Conservation (phyloP, 2,797 vertebrate genomes). For the Lacerta viridis region DNA sequence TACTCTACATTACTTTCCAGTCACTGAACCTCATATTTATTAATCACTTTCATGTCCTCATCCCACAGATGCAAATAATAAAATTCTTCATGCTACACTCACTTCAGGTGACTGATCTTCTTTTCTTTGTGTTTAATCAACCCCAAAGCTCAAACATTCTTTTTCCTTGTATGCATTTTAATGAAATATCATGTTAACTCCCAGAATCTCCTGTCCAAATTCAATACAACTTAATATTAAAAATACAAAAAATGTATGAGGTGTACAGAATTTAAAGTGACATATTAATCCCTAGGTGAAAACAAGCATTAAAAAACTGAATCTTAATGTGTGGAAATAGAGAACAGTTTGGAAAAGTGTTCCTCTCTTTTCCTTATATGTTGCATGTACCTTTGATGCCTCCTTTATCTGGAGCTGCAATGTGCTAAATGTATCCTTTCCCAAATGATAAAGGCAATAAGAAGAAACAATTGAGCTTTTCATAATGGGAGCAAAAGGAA, state of each 20-base stretch:
- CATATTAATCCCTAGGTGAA: background rate
- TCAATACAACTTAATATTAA: background rate
- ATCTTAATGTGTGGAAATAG: background rate
- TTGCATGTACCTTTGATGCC: background rate
- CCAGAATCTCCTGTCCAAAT: background rate
- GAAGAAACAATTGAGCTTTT: conserved; percentile 9
- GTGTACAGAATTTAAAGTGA: background rate
- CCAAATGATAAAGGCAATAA: background rate
- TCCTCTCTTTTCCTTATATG: background rate
- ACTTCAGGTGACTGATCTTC: conserved; percentile 30
- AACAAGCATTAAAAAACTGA: background rate
- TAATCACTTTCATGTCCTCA: background rate
- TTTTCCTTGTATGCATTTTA: background rate
- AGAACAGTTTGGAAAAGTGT: background rate
- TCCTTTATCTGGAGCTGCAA: conserved; percentile 21
- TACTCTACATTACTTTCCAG: background rate
- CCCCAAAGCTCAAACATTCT: background rate
- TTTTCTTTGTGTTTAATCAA: conserved; percentile 5
- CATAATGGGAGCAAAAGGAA: background rate
- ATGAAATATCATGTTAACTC: background rate
- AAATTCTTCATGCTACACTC: background rate
- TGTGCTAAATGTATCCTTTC: background rate
- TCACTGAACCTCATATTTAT: background rate
- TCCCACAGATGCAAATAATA: conserved; percentile 1
- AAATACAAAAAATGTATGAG: background rate